Conservation (phyloP, 2,113 vertebrate species). For the Leucoraja erinaceus region DNA sequence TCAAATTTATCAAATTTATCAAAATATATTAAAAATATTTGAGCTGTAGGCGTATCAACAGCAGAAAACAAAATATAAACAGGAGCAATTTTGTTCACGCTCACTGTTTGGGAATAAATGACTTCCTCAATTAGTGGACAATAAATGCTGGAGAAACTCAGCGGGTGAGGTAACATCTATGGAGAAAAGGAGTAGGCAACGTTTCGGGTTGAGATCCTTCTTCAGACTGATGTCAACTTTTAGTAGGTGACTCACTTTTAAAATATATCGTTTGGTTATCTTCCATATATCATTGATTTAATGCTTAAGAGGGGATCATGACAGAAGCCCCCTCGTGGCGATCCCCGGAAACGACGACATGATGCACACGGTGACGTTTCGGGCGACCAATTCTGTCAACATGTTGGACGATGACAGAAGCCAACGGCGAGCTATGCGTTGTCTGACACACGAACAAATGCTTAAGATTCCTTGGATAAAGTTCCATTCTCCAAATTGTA, state of each 20-base stretch:
- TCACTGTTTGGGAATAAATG: not conserved
- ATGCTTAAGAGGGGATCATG: not conserved
- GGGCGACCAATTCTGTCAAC: too few relatives aligned
- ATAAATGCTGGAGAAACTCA: too few relatives aligned
- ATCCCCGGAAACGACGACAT: too few relatives aligned
- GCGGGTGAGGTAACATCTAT: too few relatives aligned
- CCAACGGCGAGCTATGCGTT: too few relatives aligned
- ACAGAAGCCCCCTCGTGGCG: too few relatives aligned
- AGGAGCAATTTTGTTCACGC: not conserved
- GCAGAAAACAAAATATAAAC: not conserved
- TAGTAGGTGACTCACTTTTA: not conserved
- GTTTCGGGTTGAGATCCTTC: too few relatives aligned
- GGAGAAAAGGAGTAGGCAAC: too few relatives aligned
- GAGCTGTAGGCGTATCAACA: not conserved
- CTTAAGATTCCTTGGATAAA: not conserved
- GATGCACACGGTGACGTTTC: too few relatives aligned
- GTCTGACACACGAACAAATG: not conserved
- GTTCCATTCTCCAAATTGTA: not conserved
- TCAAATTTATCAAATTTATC: not conserved
- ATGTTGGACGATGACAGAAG: too few relatives aligned
- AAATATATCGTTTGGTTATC: not conserved
- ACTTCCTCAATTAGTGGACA: not conserved
- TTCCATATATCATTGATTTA: not conserved
- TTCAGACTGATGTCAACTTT: not conserved
- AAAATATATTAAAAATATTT: not conserved